Evolutionary conservation across 2,113 vertebrate species (phyloP), one percentile per base, ranked within the genome.

Genomic region (Larimichthys crocea): DNA sequence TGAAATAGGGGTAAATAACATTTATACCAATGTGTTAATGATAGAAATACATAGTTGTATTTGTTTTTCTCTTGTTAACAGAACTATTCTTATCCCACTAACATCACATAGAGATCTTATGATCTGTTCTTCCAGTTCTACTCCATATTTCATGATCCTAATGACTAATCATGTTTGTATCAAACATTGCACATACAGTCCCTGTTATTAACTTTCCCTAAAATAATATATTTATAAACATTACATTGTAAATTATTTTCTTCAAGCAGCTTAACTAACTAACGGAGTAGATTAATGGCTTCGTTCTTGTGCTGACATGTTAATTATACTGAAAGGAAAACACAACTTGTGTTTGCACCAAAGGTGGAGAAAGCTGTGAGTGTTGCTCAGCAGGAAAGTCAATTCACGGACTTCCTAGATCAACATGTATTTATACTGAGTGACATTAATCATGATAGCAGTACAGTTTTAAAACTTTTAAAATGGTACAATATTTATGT

Each of bases 241-340:
- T 70, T 61, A 22, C 52, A 89, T 77, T 85, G 73, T 65, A 64
- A 82, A 74, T 83, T n/a, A 57, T 61, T 76, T 63, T 75, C 5
- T 12, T 66, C 10, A 17, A 79, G 68, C 64, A 61, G 76, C 83
- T 84, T 61, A 57, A 59, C 63, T 61, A 57, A 59, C 63, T 70
- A 82, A 72, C 70, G 83, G 53, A 64, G 46, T 15, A 89, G 92
- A 94, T 93, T 90, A 86, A 94, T 92, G 82, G 79, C 76, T 83
- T 48, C 49, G 81, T 64, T 76, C 20, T 59, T 61, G 85, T 80
- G 92, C 77, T 83, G 91, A 93, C 91, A 92, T 88, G 73, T 93
- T 92, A 90, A 92, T 89, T 90, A 87, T 87, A 73, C 79, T 81
- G 73, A 84, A 77, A 84, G 82, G 80, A 89, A 92, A 91, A 90